Percentiles rank a stretch among this genome's conserved stretches.
These are phyloP conservation scores for Bombus polaris DNA, from an alignment of 1,140 invertebrate species.

Conservation along the genomic window DNA sequence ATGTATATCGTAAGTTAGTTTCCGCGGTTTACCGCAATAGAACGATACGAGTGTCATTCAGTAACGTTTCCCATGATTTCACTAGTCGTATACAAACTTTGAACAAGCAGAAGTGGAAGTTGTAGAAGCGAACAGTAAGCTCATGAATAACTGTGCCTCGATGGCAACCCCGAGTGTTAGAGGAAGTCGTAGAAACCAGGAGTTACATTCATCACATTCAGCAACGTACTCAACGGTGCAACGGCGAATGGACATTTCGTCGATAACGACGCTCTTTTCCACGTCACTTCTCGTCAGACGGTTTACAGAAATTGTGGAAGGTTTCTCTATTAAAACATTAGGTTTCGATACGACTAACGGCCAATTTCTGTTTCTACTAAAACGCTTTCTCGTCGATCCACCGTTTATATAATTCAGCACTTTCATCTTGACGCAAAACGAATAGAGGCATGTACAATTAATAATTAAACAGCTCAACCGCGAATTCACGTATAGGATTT, in stretches of 20 bases:
- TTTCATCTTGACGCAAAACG: no score
- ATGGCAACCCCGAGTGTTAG: neutral
- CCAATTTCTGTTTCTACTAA: neutral
- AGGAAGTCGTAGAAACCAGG: neutral
- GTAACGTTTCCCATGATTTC: slow-evolving; percentile 6
- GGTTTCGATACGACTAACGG: neutral
- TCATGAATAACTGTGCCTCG: slow-evolving; percentile 58
- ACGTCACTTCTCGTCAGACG: neutral
- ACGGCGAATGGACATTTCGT: slow-evolving; percentile 4
- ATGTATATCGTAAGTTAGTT: neutral
- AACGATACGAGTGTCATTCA: neutral
- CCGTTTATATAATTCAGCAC: neutral
- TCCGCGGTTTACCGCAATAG: neutral
- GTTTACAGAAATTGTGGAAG: neutral
- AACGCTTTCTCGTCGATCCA: neutral
- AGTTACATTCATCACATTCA: slow-evolving; percentile 37
- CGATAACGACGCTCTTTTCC: slow-evolving; percentile 20
- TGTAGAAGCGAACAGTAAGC: slow-evolving; percentile 32
- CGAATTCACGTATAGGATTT: no score
- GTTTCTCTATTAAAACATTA: slow-evolving; percentile 15
- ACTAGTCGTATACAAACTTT: neutral
- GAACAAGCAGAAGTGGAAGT: slow-evolving; percentile 27
- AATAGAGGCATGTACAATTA: neutral
- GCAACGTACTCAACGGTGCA: slow-evolving; percentile 14
- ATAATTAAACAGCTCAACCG: neutral